Conservation (phyloP, 1,140 invertebrate genomes). For the Stenopsyche tienmushanensis region DNA sequence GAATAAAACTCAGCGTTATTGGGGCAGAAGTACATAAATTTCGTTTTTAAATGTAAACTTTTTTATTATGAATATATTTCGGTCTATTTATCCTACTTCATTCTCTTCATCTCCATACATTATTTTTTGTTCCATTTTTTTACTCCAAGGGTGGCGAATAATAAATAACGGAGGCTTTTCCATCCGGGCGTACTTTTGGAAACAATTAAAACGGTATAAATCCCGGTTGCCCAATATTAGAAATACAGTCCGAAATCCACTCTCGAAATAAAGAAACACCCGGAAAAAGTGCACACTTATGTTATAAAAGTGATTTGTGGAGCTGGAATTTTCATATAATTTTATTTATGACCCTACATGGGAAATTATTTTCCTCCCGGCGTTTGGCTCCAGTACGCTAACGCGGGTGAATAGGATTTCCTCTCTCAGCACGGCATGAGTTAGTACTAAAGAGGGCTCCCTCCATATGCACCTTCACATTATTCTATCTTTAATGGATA, state of each 20-base stretch:
- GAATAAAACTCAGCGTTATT: too few relatives aligned
- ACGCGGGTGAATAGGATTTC: conserved; percentile 16
- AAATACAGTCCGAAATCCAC: too few relatives aligned
- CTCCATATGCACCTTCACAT: not conserved
- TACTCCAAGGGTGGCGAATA: too few relatives aligned
- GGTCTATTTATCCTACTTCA: too few relatives aligned
- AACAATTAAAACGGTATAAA: not conserved
- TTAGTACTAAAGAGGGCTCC: conserved; percentile 7
- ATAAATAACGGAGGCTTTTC: too few relatives aligned
- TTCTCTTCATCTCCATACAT: too few relatives aligned
- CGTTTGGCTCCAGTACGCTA: not conserved
- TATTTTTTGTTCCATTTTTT: too few relatives aligned
- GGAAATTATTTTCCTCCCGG: conserved; percentile 37
- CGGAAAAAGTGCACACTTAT: conserved; percentile 34
- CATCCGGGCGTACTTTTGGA: not conserved
- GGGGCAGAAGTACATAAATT: too few relatives aligned
- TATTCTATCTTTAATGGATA: conserved; percentile 9
- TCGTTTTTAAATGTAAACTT: too few relatives aligned
- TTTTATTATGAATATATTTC: too few relatives aligned
- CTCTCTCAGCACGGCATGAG: conserved; percentile 12
- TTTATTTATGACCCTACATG: conserved; percentile 39
- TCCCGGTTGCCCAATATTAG: not conserved
- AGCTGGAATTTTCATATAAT: conserved; percentile 38
- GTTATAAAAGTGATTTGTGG: conserved; percentile 38
- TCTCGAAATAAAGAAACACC: conserved; percentile 6